Percentiles rank a stretch among this genome's conserved stretches.
phyloP scores from a whole-genome alignment of 2,113 vertebrate species.

The Eptesicus fuscus region DNA sequence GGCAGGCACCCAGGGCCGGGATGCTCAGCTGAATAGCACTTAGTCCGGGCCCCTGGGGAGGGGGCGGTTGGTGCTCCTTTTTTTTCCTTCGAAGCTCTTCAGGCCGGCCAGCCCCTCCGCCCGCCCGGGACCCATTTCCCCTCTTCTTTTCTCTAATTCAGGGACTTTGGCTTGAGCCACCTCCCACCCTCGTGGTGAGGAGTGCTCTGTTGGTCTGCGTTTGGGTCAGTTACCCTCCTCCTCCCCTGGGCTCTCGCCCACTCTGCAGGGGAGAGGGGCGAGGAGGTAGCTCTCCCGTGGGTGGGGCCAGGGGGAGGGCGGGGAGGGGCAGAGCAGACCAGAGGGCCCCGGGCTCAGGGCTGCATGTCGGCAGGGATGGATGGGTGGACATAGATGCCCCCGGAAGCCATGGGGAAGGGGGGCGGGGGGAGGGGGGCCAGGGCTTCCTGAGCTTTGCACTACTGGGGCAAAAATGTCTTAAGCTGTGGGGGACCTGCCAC shows the following conservation, averaged over 20 bases:
- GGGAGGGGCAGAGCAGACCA: constrained; percentile 55
- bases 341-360: constrained; percentile 65
- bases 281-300: constrained; percentile 27
- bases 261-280: constrained; percentile 26
- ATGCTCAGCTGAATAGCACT: constrained; percentile 52
- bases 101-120: constrained; percentile 33
- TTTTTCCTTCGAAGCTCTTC: constrained; percentile 59
- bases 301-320: not conserved
- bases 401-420: constrained; percentile 75
- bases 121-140: constrained; percentile 24
- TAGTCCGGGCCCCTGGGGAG: not conserved
- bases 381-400: constrained; percentile 73
- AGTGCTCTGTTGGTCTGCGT: constrained; percentile 67
- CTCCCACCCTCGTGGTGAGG: constrained; percentile 61
- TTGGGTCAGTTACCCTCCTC: constrained; percentile 44
- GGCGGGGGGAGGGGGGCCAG: constrained; percentile 56
- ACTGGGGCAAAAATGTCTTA: constrained; percentile 82
- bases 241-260: not conserved
- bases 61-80: constrained; percentile 31
- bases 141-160: constrained; percentile 72
- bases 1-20: not conserved
- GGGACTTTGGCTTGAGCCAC: constrained; percentile 74
- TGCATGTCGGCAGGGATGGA: constrained; percentile 73
- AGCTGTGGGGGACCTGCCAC: constrained; percentile 72
- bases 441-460: constrained; percentile 74